Base-by-base conservation (phyloP, 1,140 invertebrate genomes). In the Drosophila sechellia region DNA sequence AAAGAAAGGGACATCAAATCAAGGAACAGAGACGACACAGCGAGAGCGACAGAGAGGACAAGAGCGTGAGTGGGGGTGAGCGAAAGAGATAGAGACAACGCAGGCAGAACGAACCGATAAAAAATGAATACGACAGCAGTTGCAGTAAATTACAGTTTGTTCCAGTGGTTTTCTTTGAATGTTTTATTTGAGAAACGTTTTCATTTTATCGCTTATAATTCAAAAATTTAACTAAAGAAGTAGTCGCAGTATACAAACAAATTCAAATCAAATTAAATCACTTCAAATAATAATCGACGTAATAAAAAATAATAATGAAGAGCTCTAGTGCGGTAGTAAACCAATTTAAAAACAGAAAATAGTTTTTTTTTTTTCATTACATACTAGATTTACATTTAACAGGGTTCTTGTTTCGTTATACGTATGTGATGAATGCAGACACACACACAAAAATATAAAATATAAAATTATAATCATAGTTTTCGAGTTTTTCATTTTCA, bases 401-500 rank as follows among this genome's bases (percentile, higher is more conserved):
- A 70, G 34, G 27, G 50, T 40, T 48, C 35, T 50, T 13, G 35
- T 40, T 53, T 76, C 15, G 22, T 52, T 31, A 59, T 58, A 66
- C 49, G 49, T 40, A 65, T 81, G 57, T 81, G 68, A 81, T 77
- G 64, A 77, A 78, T 77, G 66, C 71, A 85, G 75, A 81, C 78
- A 81, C 83, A 81, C 83, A 86, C 78, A 81, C 83, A 86, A 86
- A 87, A 79, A 87, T 87, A 87, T 87, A 85, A 86, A 81, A 81
- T 31, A 10, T 31, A 31, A 31, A 31, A 31, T 31, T 31, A 31
- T 31, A 31, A 31, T 61, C 56, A 77, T 43, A 61, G 55, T 48
- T 61, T 64, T 70, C 50, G 50, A 37, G 48, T 64, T 55, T 45
- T 48, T 66, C 52, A 68, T 45, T 20, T 40, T 54, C 13, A 15